A percentile compares a stretch with the other conserved stretches of the same genome.
Evolutionary conservation across 2,113 vertebrate genomes (phyloP).

Genomic region (Kryptolebias marmoratus): DNA sequence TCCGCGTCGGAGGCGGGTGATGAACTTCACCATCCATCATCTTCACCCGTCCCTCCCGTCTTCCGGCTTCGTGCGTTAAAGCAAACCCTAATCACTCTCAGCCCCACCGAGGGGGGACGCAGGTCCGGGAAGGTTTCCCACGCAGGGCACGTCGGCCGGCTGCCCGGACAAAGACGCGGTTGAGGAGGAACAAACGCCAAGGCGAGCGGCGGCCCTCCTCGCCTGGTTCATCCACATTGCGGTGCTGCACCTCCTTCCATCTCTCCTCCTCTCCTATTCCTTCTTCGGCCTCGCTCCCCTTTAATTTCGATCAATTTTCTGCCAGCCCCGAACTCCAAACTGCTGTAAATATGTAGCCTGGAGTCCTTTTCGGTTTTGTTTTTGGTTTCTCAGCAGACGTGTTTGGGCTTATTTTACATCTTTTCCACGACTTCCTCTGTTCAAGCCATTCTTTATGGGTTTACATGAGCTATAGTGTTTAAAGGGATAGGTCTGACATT

Average conservation of each 20-base stretch:
- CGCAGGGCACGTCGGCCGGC: constrained; percentile 6
- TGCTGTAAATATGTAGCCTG: background rate
- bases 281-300: background rate
- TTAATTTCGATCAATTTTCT: background rate
- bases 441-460: constrained; percentile 7
- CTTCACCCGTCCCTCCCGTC: background rate
- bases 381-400: background rate
- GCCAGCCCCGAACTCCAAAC: background rate
- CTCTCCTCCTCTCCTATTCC: background rate
- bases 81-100: background rate
- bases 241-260: background rate
- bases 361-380: background rate
- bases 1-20: background rate
- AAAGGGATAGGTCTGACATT: background rate
- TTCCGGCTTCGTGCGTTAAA: background rate
- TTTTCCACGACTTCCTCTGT: background rate
- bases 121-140: constrained; percentile 5
- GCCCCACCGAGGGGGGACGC: background rate
- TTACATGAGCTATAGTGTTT: background rate
- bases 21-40: constrained; percentile 15
- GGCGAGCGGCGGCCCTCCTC: constrained; percentile 12
- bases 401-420: background rate
- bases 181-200: constrained; percentile 24
- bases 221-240: background rate
- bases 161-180: constrained; percentile 22